Conservation (phyloP, 1,140 invertebrate species). For the Ostrea edulis region DNA sequence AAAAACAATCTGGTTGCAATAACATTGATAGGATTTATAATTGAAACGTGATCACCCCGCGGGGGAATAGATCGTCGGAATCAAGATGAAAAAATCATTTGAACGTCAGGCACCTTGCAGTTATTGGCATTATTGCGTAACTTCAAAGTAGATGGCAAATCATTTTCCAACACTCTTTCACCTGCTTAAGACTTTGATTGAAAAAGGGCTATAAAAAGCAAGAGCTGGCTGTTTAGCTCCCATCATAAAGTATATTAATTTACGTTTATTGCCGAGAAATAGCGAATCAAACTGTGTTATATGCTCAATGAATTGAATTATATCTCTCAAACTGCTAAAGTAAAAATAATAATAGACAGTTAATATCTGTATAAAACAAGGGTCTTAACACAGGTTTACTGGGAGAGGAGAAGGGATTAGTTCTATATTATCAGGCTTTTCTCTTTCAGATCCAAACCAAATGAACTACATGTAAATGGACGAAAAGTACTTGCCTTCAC, state of each 20-base stretch:
- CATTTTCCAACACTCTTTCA: conserved; percentile 15
- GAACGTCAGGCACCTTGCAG: neutral
- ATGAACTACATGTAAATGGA: neutral
- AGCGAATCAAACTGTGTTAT: neutral
- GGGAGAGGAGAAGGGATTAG: neutral
- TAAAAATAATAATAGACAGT: neutral
- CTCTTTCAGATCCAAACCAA: neutral
- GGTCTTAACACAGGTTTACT: neutral
- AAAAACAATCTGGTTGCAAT: conserved; percentile 22
- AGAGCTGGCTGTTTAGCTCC: neutral
- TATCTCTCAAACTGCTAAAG: neutral
- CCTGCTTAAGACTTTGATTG: conserved; percentile 15
- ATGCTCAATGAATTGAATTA: neutral
- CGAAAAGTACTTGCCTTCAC: neutral
- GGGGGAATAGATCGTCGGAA: neutral
- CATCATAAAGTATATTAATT: neutral
- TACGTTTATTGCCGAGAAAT: conserved; percentile 3
- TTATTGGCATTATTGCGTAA: neutral
- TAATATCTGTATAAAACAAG: neutral
- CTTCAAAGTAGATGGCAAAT: conserved; percentile 7
- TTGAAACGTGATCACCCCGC: conserved; percentile 32
- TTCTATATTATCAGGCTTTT: neutral
- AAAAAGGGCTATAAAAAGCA: neutral
- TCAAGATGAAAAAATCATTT: neutral
- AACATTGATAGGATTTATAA: conserved; percentile 23